Evolutionary conservation across 2,888 invertebrate genomes (phyloP).

Genomic region (Pycnomerus fuliginosus): DNA sequence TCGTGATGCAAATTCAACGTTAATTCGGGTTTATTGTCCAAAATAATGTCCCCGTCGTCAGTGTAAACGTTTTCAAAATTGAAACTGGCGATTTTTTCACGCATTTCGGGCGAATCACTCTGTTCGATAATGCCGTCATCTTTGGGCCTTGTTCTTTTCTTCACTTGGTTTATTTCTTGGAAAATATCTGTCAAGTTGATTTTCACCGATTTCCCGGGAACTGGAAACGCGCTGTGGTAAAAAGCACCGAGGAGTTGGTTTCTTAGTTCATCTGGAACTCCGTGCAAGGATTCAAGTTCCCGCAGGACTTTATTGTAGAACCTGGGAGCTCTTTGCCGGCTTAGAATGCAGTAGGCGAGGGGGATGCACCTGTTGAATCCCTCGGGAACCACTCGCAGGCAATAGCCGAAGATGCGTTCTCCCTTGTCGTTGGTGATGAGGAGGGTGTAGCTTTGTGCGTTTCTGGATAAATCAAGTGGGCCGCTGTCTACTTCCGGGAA

Average conservation of each 20-base stretch:
- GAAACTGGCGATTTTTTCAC: too few species aligned
- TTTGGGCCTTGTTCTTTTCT: too few species aligned
- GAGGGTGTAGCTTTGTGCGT: conserved; percentile 68
- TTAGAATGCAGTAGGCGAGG: conserved; percentile 76
- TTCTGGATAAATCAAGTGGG: conserved; percentile 44
- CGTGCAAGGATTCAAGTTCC: conserved; percentile 75
- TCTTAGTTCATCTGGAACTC: conserved; percentile 66
- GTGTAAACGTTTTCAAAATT: too few species aligned
- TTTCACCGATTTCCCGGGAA: conserved; percentile 59
- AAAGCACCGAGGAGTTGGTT: conserved; percentile 68
- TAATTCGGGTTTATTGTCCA: too few species aligned
- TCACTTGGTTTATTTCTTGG: conserved; percentile 6
- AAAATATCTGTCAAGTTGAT: conserved; percentile 36
- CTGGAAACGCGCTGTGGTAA: conserved; percentile 69
- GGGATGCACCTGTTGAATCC: conserved; percentile 71
- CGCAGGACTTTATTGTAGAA: conserved; percentile 72
- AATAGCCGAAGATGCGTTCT: conserved; percentile 74
- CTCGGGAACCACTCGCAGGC: conserved; percentile 74
- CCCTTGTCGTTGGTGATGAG: conserved; percentile 76
- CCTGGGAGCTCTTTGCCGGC: conserved; percentile 70
- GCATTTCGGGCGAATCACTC: too few species aligned
- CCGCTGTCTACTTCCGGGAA: conserved; percentile 69
- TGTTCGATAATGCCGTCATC: conserved; percentile 32
- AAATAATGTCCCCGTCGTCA: too few species aligned
- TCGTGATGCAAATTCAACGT: conserved; percentile 60